phyloP scores from a whole-genome alignment of 1,140 invertebrate species.

The Elymnias hypermnestra region DNA sequence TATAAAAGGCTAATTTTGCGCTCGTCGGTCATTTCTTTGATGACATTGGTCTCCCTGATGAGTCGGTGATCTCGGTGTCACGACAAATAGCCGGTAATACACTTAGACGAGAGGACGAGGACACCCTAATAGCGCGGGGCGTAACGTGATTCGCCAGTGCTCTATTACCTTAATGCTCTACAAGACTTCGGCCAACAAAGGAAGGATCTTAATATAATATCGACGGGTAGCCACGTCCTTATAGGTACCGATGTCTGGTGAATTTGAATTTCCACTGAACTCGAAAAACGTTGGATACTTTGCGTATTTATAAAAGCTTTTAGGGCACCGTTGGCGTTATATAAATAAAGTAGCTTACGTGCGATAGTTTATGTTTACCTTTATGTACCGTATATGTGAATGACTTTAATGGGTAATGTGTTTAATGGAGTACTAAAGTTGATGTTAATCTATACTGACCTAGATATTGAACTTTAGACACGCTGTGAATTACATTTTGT shows the following conservation, averaged over 20 bases:
- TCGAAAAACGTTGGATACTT: slow-evolving; percentile 20
- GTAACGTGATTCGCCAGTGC: slow-evolving; percentile 55
- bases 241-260: slow-evolving; percentile 24
- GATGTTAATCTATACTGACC: no score
- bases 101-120: slow-evolving; percentile 41
- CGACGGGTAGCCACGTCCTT: slow-evolving; percentile 27
- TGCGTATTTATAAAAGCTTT: no score
- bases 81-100: slow-evolving; percentile 59
- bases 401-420: no score
- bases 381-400: no score
- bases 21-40: slow-evolving; percentile 33
- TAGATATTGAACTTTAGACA: no score
- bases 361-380: no score
- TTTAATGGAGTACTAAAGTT: no score
- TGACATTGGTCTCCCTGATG: slow-evolving; percentile 37
- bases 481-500: no score
- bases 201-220: slow-evolving; percentile 48
- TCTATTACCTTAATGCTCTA: slow-evolving; percentile 52
- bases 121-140: slow-evolving; percentile 44
- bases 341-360: no score
- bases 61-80: slow-evolving; percentile 45
- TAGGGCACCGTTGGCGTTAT: no score
- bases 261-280: slow-evolving; percentile 35
- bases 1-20: slow-evolving; percentile 36
- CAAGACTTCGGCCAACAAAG: slow-evolving; percentile 37